Evolutionary conservation across 2,888 invertebrate genomes (phyloP), one percentile per base, ranked within the genome.

Genomic region (Cerastis rubricosa): DNA sequence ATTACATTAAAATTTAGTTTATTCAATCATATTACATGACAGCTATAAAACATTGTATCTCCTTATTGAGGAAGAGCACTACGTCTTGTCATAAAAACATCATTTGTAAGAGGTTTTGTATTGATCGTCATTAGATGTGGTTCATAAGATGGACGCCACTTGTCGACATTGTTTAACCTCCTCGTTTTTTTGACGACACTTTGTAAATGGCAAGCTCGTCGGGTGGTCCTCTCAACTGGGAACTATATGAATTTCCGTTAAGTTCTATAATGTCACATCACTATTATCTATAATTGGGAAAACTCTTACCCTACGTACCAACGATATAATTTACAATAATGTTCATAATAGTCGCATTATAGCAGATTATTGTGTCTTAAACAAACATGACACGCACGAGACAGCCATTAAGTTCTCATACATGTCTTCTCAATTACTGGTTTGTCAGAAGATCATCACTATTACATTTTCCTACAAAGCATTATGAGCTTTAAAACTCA

Each of bases 301-400:
- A 83, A 61, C 54, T 70, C 22, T 63, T 74, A 59, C 70, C 65
- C 29, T 45, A 57, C 57, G 49, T 57, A 70, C 19, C 67, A 54
- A 63, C 61, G 4, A 63, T 59, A 68, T 76, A 74, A 78, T 78
- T 74, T 47, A 74, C 70, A 43, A 71, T 87, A 86, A 74, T 87
- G 25, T 72, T 67, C 63, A 63, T 74, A 76, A 86, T 78, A 59
- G 54, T 61, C 54, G 74, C 63, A 84, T 77, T 81, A 78, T 65
- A 51, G 66, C 67, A 71, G 59, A 85, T 87, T 87, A 89, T 74
- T 25, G 67, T 78, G 85, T 85, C 81, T 81, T 75, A 79, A 80
- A 83, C 79, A 61, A 80, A 83, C 81, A 87, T 78, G 74, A 51
- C 88, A 81, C 74, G 78, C 87, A 89, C 83, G 87, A 80, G 63